Conservation (phyloP, 2,113 vertebrate genomes). For the Rhea americana region DNA sequence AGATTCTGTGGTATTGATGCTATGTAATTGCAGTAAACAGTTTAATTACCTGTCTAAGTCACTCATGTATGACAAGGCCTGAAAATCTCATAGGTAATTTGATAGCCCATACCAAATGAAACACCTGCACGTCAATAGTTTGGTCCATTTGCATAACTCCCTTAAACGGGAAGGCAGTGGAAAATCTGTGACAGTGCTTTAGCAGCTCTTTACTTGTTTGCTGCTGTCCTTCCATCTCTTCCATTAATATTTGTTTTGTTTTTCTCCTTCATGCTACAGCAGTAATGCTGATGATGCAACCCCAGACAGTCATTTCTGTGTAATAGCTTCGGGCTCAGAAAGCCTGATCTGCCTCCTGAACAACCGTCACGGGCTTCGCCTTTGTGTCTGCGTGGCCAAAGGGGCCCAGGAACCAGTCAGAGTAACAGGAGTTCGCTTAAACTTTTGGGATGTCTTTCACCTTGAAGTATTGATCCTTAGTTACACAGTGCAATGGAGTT, state of each 20-base stretch:
- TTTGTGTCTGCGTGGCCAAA: background rate
- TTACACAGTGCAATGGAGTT: too few relatives aligned
- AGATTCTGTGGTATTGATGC: background rate
- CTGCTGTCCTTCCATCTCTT: constrained; percentile 42
- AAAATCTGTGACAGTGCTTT: background rate
- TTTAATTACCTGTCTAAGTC: constrained; percentile 41
- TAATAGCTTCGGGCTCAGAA: constrained; percentile 51
- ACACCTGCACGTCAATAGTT: constrained; percentile 32
- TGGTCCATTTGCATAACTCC: background rate
- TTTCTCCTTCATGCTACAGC: constrained; percentile 73
- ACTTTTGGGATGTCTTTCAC: background rate
- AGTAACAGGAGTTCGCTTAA: constrained; percentile 7
- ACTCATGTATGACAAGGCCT: background rate
- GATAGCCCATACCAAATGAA: background rate
- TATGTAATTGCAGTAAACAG: constrained; percentile 47
- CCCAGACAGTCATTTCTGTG: constrained; percentile 55
- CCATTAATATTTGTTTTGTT: constrained; percentile 59
- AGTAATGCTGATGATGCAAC: constrained; percentile 68
- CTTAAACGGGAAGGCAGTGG: background rate
- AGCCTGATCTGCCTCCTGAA: constrained; percentile 50
- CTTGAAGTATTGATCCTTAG: too few relatives aligned
- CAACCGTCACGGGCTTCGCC: background rate
- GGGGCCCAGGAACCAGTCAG: background rate
- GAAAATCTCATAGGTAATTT: background rate
- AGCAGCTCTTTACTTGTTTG: background rate